A percentile compares a stretch with the other conserved stretches of the same genome.
phyloP scores from a whole-genome alignment of 2,888 invertebrate species.

The Apeira syringaria region DNA sequence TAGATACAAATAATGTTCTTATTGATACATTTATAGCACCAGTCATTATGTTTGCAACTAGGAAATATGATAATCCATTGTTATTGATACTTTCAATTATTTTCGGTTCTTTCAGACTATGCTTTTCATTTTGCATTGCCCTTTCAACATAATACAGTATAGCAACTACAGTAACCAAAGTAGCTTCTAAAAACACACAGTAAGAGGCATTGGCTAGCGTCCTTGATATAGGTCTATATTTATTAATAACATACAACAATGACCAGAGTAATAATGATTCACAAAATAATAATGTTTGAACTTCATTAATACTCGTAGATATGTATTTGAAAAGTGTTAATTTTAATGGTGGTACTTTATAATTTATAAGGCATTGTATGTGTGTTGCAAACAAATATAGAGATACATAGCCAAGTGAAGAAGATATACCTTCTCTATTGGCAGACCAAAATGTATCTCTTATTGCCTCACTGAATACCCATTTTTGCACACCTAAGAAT shows the following conservation, averaged over 20 bases:
- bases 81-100: slow-evolving; percentile 89
- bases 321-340: slow-evolving; percentile 3
- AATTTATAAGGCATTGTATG: slow-evolving; percentile 67
- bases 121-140: slow-evolving; percentile 54
- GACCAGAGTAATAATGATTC: slow-evolving; percentile 60
- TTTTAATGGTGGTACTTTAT: slow-evolving; percentile 12
- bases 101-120: slow-evolving; percentile 65
- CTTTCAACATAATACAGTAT: slow-evolving; percentile 82
- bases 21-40: slow-evolving; percentile 91
- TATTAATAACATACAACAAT: slow-evolving; percentile 70
- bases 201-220: slow-evolving; percentile 93
- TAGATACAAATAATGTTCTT: slow-evolving; percentile 81
- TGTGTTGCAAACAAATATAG: slow-evolving; percentile 91
- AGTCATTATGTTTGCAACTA: slow-evolving; percentile 92
- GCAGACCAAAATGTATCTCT: slow-evolving; percentile 88
- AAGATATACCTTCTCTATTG: slow-evolving; percentile 96
- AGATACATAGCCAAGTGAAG: slow-evolving; percentile 92
- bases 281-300: slow-evolving; percentile 16
- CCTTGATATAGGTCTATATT: slow-evolving; percentile 87
- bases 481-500: slow-evolving; percentile 85
- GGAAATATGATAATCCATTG: slow-evolving; percentile 93
- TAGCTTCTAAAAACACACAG: slow-evolving; percentile 88
- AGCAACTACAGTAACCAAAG: slow-evolving; percentile 82
- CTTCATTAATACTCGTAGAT: slow-evolving; percentile 5
- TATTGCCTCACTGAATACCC: slow-evolving; percentile 85